phyloP scores from a whole-genome alignment of 2,113 vertebrate species.

The Agapornis roseicollis region DNA sequence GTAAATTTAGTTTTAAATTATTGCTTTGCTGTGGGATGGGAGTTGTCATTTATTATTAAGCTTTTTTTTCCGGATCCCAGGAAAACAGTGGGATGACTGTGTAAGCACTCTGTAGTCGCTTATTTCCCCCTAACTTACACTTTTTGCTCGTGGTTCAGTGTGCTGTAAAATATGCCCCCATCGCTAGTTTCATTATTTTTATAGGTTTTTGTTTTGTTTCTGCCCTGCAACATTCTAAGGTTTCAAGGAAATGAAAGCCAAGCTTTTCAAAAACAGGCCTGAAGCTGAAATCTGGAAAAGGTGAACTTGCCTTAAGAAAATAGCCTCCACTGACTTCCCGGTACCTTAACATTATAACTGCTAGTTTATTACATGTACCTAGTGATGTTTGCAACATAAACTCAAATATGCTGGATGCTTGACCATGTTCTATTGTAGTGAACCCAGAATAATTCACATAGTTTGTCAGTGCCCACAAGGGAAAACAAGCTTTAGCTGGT shows the following conservation, averaged over 20 bases:
- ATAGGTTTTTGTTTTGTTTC: neutral
- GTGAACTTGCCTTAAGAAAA: neutral
- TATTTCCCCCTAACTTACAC: conserved; percentile 32
- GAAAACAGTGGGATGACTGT: conserved; percentile 50
- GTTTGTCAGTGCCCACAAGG: neutral
- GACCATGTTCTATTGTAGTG: neutral
- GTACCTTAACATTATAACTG: neutral
- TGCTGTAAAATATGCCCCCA: neutral
- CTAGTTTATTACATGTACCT: neutral
- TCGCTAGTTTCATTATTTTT: neutral
- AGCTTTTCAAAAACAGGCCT: neutral
- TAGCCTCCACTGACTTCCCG: neutral
- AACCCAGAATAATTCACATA: neutral
- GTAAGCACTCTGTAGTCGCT: conserved; percentile 4
- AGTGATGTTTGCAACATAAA: neutral
- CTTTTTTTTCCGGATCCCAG: neutral
- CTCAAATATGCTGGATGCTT: neutral
- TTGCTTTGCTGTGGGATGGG: conserved; percentile 72
- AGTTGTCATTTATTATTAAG: conserved; percentile 72
- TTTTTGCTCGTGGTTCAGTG: neutral
- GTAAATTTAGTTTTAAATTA: conserved; percentile 82
- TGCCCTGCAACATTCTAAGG: neutral
- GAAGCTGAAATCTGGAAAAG: neutral
- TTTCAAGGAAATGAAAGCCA: neutral
- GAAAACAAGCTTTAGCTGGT: neutral